phyloP scores from a whole-genome alignment of 2,888 invertebrate genomes.

The Archips crataeganus region DNA sequence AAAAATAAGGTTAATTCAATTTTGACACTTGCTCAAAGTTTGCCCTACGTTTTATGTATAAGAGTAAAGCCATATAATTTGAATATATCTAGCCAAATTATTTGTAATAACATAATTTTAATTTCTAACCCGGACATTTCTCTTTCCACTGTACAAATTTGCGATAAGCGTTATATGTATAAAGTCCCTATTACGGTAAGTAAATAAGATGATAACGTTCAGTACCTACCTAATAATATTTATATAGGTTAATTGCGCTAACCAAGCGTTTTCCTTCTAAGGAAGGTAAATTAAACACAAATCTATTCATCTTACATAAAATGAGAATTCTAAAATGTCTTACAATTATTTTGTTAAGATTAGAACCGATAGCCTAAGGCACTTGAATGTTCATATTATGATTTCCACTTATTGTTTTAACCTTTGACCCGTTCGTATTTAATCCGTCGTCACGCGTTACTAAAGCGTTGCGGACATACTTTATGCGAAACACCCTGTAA shows the following conservation, averaged over 20 bases:
- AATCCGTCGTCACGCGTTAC: slow-evolving; percentile 31
- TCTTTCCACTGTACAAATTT: slow-evolving; percentile 21
- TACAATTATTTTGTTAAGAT: slow-evolving; percentile 41
- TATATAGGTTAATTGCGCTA: slow-evolving; percentile 42
- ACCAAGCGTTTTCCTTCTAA: slow-evolving; percentile 41
- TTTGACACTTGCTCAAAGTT: neutral
- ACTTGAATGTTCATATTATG: slow-evolving; percentile 44
- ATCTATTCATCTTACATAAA: slow-evolving; percentile 30
- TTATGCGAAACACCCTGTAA: slow-evolving; percentile 40
- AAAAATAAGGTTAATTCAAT: slow-evolving; percentile 21
- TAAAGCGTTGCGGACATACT: slow-evolving; percentile 6
- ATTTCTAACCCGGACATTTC: slow-evolving; percentile 5
- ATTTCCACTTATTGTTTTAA: slow-evolving; percentile 41
- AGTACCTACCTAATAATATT: slow-evolving; percentile 15
- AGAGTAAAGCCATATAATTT: neutral
- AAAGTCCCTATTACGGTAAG: neutral
- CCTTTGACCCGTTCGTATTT: slow-evolving; percentile 35
- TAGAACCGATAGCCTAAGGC: slow-evolving; percentile 44
- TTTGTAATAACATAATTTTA: neutral
- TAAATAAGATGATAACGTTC: slow-evolving; percentile 25
- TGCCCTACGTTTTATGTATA: neutral
- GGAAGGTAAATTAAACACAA: slow-evolving; percentile 37
- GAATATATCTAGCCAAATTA: slow-evolving; percentile 16
- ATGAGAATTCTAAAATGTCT: slow-evolving; percentile 43
- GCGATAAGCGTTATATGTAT: slow-evolving; percentile 21